A percentile compares a stretch with the other conserved stretches of the same genome.
Evolutionary conservation across 2,113 vertebrate genomes (phyloP).

Genomic region (Salvelinus namaycush): DNA sequence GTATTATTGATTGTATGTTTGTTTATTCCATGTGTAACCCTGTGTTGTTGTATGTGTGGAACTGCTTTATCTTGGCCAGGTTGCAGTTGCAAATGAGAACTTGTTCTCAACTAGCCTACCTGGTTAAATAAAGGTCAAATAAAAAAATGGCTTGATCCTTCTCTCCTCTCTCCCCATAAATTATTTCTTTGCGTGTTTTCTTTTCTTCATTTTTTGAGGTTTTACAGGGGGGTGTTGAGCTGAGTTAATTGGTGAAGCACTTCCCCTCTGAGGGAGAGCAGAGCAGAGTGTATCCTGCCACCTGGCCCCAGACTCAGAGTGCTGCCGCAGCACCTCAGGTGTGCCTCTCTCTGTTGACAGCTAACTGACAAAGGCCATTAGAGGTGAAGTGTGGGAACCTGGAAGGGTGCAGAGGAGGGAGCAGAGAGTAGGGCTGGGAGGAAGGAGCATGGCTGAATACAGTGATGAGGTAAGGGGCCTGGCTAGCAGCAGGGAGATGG

Average conservation of each 20-base stretch:
- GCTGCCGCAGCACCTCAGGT: neutral
- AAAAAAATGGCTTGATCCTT: neutral
- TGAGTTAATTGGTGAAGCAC: conserved; percentile 8
- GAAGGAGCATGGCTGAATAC: neutral
- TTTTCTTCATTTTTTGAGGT: too few relatives aligned
- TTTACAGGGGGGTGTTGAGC: neutral
- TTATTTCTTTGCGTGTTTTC: neutral
- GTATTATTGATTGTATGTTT: too few relatives aligned
- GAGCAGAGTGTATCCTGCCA: neutral
- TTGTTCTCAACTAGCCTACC: too few relatives aligned
- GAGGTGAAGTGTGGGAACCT: neutral
- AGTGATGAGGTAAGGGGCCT: neutral
- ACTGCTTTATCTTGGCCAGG: too few relatives aligned
- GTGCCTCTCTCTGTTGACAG: neutral
- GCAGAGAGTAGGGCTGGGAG: neutral
- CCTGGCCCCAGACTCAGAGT: neutral
- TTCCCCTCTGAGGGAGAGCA: neutral
- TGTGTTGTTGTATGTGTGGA: too few relatives aligned
- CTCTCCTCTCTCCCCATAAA: neutral
- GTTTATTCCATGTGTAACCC: too few relatives aligned
- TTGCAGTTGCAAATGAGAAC: too few relatives aligned
- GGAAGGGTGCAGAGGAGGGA: neutral
- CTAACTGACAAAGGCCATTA: neutral
- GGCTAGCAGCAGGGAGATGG: neutral
- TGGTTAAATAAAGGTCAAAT: too few relatives aligned